Evolutionary conservation across 2,113 vertebrate species (phyloP).

Genomic region (Megaptera novaeangliae): DNA sequence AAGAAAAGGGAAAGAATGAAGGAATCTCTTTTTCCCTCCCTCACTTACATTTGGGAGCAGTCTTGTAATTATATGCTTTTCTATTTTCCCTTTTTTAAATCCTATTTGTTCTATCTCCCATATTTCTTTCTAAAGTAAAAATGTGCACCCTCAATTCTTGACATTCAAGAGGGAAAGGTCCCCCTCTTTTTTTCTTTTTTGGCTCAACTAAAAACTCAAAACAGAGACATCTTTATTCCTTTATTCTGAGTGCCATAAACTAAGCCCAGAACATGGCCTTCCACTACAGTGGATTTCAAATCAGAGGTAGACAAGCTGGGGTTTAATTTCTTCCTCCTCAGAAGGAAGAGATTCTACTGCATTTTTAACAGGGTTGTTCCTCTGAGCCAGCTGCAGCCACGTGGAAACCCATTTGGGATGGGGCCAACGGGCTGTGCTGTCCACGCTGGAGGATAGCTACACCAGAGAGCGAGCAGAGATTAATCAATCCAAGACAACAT

Average conservation of each 20-base stretch:
- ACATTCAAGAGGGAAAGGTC: not conserved
- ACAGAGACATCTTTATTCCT: not conserved
- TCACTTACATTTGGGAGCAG: not conserved
- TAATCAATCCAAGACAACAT: constrained; percentile 83
- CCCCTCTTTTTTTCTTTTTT: not conserved
- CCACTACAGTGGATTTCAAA: constrained; percentile 9
- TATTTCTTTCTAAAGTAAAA: not conserved
- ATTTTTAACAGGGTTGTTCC: constrained; percentile 41
- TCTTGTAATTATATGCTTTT: not conserved
- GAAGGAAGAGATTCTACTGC: constrained; percentile 40
- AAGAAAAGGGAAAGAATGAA: not conserved
- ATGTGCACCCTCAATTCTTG: not conserved
- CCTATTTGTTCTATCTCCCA: not conserved
- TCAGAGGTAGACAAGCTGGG: not conserved
- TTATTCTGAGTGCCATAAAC: constrained; percentile 5
- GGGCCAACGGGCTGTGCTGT: constrained; percentile 66
- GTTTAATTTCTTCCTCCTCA: constrained; percentile 46
- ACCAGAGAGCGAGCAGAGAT: constrained; percentile 72
- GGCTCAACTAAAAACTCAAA: not conserved
- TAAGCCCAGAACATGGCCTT: constrained; percentile 43
- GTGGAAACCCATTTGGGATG: constrained; percentile 60
- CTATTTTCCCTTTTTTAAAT: not conserved
- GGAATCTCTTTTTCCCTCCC: not conserved
- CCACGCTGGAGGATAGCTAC: constrained; percentile 63
- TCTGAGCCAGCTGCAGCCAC: constrained; percentile 56